These are phyloP conservation scores for Merluccius polli DNA, from an alignment of 2,797 vertebrate species.

Conservation along the genomic window DNA sequence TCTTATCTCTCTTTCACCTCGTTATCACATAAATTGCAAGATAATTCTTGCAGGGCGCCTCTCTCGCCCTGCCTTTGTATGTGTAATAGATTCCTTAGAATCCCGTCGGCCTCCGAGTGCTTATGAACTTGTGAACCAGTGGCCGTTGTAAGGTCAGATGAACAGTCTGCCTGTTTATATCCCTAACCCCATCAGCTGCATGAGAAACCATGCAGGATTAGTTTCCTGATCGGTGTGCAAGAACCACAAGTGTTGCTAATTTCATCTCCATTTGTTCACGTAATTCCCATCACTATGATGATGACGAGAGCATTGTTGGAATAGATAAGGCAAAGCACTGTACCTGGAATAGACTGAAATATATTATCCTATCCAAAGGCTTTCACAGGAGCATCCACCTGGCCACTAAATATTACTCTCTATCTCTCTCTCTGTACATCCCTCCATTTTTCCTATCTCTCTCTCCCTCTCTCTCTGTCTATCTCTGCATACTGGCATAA, in stretches of 20 bases:
- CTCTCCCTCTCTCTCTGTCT: slow-evolving; percentile 36
- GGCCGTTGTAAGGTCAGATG: slow-evolving; percentile 43
- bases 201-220: slow-evolving; percentile 34
- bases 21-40: neutral
- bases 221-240: slow-evolving; percentile 30
- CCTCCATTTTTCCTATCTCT: slow-evolving; percentile 43
- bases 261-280: neutral
- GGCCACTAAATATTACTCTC: slow-evolving; percentile 50
- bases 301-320: slow-evolving; percentile 36
- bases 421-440: slow-evolving; percentile 38
- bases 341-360: slow-evolving; percentile 57
- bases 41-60: too few relatives aligned
- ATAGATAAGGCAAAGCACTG: slow-evolving; percentile 43
- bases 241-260: slow-evolving; percentile 43
- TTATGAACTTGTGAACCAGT: slow-evolving; percentile 69
- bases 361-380: slow-evolving; percentile 61
- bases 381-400: slow-evolving; percentile 55
- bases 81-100: too few relatives aligned
- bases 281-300: neutral
- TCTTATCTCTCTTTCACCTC: neutral
- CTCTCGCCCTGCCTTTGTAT: too few relatives aligned
- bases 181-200: slow-evolving; percentile 28
- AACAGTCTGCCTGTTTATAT: neutral
- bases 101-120: slow-evolving; percentile 15
- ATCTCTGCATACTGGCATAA: slow-evolving; percentile 71